phyloP scores from a whole-genome alignment of 2,888 invertebrate genomes.

The Pemphredon lugubris region DNA sequence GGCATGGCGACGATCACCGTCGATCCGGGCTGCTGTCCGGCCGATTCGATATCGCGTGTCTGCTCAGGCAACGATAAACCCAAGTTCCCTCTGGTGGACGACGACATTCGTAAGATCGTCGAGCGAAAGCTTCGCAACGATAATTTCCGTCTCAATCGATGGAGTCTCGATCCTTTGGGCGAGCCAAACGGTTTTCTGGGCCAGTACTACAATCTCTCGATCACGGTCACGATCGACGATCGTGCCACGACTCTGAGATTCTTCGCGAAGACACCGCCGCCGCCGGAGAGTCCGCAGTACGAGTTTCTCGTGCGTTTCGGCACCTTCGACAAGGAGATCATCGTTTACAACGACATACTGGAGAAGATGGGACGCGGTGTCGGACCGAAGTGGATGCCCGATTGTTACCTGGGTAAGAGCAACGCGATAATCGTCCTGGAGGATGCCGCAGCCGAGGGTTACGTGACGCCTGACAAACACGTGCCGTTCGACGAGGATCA shows the following conservation, averaged over 20 bases:
- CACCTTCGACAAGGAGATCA: slow-evolving; percentile 62
- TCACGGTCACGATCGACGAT: slow-evolving; percentile 37
- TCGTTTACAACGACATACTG: slow-evolving; percentile 57
- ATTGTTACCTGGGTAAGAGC: slow-evolving; percentile 61
- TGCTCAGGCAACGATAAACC: not conserved
- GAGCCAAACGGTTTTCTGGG: slow-evolving; percentile 64
- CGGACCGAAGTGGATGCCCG: slow-evolving; percentile 56
- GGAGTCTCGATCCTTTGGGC: slow-evolving; percentile 52
- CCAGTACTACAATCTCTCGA: slow-evolving; percentile 55
- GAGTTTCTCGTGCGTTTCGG: slow-evolving; percentile 36
- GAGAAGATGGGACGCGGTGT: slow-evolving; percentile 36
- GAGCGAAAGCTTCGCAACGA: slow-evolving; percentile 49
- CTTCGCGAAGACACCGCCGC: slow-evolving; percentile 66
- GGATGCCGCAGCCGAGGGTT: slow-evolving; percentile 69
- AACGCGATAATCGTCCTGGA: slow-evolving; percentile 68
- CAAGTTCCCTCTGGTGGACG: slow-evolving; percentile 40
- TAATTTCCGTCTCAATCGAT: slow-evolving; percentile 52
- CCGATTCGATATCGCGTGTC: slow-evolving; percentile 6
- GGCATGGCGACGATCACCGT: slow-evolving; percentile 45
- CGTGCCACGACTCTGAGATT: slow-evolving; percentile 46
- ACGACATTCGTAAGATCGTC: slow-evolving; percentile 57
- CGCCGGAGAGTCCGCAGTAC: slow-evolving; percentile 45
- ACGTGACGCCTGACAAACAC: slow-evolving; percentile 61
- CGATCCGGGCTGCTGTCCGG: slow-evolving; percentile 22
- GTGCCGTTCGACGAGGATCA: slow-evolving; percentile 68